Percentiles rank a stretch among this genome's conserved stretches.
Evolutionary conservation across 2,113 vertebrate genomes (phyloP).

Genomic region (Embiotoca jacksoni): DNA sequence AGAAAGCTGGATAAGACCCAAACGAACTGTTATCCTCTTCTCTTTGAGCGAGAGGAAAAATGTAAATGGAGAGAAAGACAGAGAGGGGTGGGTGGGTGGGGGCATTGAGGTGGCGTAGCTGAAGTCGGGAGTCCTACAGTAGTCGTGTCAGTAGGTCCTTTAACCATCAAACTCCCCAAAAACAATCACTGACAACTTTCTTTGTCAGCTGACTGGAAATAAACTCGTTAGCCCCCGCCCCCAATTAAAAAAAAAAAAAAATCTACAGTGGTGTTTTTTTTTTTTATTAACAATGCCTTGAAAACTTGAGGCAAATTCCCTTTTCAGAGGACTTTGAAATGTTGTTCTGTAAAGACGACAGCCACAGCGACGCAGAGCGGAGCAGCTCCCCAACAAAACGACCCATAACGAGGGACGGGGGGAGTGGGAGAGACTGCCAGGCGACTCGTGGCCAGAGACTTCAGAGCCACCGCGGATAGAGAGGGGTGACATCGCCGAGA

Average conservation of each 20-base stretch:
- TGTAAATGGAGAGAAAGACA: not conserved
- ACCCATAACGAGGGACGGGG: constrained; percentile 14
- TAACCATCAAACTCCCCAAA: constrained; percentile 35
- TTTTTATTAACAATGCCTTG: constrained; percentile 37
- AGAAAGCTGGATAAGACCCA: constrained; percentile 45
- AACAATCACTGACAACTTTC: constrained; percentile 35
- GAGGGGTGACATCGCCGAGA: constrained; percentile 30
- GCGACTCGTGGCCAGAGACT: constrained; percentile 31
- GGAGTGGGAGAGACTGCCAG: constrained; percentile 34
- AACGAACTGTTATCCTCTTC: constrained; percentile 18
- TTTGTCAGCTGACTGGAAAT: constrained; percentile 34
- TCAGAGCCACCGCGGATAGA: constrained; percentile 36
- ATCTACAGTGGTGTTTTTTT: constrained; percentile 41
- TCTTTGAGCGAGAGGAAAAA: constrained; percentile 14
- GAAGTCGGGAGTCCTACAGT: constrained; percentile 58
- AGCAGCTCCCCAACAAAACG: constrained; percentile 29
- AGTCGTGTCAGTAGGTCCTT: constrained; percentile 58
- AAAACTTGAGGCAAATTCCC: constrained; percentile 60
- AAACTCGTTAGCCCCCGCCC: not conserved
- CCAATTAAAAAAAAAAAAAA: not conserved
- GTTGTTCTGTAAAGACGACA: constrained; percentile 36
- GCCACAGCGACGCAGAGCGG: constrained; percentile 5
- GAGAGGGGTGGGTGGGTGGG: not conserved
- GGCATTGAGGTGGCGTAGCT: constrained; percentile 13
- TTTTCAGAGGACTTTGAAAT: constrained; percentile 58